Base-by-base conservation (phyloP, 35 echinoderm and acorn worm genomes). In the Ophiothrix spiculata region DNA sequence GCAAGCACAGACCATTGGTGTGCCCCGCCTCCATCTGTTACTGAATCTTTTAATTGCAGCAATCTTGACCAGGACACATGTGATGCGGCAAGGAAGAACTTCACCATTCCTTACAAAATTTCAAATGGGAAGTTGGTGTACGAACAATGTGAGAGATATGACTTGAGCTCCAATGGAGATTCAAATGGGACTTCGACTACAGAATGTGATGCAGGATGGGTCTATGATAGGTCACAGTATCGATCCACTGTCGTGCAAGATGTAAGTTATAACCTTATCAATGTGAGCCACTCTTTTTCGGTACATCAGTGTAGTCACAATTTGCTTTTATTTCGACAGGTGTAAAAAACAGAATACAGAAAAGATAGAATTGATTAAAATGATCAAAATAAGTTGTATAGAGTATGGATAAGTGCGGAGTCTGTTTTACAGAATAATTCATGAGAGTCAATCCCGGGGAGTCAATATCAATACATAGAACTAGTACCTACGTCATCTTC, bases 181-280 rank as follows among this genome's bases (percentile, higher is more conserved):
- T 15, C 3, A 25, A 25, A 69, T 15, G 60, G 1, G 4, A n/a
- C 60, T 69, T 75, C 75, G 28, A 49, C 81, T 8, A 75, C 56
- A 11, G 40, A 11, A 15, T 90, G 88, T 32, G 88, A 90, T 74
- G 80, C 81, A 1, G 79, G 81, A 33, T 90, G 88, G 88, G 73
- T 25, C 2, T 90, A 90, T 37, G 88, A 90, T 36, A 64, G 40
- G 21, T 33, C 69, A 0, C 60, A 85, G 36, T 41, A 90, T 38
- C 64, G 74, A 36, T 39, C 88, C 2, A 85, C 88, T 10, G 75
- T 90, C 45, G 83, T 84, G 12, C 81, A 84, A 29, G 75, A 90
- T 14, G 88, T 90, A 79, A 77, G 84, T 86, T 10, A 10, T 6
- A 49, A 49, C 19, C n/a, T n/a, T n/a, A n/a, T 49, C 42, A 49